Base-by-base conservation (phyloP, 2,113 vertebrate species). In the Megaceryle maxima region DNA sequence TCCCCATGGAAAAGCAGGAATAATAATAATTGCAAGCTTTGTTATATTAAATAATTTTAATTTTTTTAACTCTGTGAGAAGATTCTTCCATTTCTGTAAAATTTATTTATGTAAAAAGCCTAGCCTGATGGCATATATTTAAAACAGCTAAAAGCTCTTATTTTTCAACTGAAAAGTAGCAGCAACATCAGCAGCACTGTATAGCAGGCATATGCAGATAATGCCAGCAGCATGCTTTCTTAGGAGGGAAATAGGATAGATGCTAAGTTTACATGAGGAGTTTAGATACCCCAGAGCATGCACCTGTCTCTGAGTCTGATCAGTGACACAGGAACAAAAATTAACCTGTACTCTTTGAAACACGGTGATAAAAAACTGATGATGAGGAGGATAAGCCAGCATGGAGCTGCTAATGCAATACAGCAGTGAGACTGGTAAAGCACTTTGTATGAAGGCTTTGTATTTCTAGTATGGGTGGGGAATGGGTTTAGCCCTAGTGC, bases 181-280 rank as follows among this genome's bases (percentile, higher is more conserved):
- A 59, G 22, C 31, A 76, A 9, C 29, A 14, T 39, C 55, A 69
- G 66, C 66, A 73, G 1, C 24, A 0, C 19, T 22, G 3, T 41
- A 4, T 0, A 35, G 28, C 1, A 9, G 60, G 6, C 3, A 28
- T 2, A 3, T 5, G 15, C 24, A 26, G 63, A 20, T 3, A 39
- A 6, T 24, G 33, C 44, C 20, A 64, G 2, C 1, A 3, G 37
- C 2, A 6, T 25, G 22, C 29, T 44, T 53, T n/a, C 44, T 39
- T 73, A 53, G 33, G 22, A 83, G 62, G 6, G 59, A 24, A 69
- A 26, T 2, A 28, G 43, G 8, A 9, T 3, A 4, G 25, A 29
- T 18, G 16, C 14, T 18, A 37, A 18, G 13, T 19, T 53, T 2
- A 0, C 50, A 4, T 55, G 21, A 2, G 22, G n/a, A 79, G 29